These are phyloP conservation scores for Momotus momota DNA, from an alignment of 2,797 vertebrate species.

Conservation along the genomic window DNA sequence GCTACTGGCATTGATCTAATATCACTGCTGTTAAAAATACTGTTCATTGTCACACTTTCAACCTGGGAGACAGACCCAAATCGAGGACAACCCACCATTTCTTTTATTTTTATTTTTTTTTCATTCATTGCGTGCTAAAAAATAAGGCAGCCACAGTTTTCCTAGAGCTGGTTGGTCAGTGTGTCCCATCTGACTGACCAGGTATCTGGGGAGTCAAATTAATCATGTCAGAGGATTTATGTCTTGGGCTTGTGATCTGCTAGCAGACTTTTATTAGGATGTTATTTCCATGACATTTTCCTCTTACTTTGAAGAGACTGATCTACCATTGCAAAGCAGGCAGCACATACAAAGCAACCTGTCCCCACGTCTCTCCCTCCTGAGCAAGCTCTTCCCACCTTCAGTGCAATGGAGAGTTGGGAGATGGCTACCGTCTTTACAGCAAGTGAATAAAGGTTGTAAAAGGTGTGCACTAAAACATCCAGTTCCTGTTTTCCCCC, in stretches of 20 bases:
- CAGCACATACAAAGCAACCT: accelerated
- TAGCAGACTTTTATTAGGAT: background rate
- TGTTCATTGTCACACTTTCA: background rate
- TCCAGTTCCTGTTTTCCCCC: background rate
- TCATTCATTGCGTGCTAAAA: background rate
- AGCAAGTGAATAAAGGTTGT: background rate
- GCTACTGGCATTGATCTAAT: background rate
- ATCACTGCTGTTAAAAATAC: background rate
- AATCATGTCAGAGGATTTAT: background rate
- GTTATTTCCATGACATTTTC: background rate
- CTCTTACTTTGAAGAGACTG: background rate
- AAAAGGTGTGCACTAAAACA: background rate
- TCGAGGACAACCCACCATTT: accelerated
- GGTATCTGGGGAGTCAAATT: accelerated
- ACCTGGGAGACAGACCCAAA: background rate
- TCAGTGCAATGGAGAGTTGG: background rate
- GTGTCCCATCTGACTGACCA: background rate
- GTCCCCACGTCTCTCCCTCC: background rate
- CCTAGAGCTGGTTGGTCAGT: background rate
- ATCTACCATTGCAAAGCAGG: accelerated
- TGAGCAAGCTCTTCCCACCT: background rate
- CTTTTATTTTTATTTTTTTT: background rate
- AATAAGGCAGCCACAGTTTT: background rate
- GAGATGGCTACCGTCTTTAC: background rate
- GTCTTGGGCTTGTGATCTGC: background rate